Conservation (phyloP, 2,113 vertebrate species). For the Notechis scutatus region DNA sequence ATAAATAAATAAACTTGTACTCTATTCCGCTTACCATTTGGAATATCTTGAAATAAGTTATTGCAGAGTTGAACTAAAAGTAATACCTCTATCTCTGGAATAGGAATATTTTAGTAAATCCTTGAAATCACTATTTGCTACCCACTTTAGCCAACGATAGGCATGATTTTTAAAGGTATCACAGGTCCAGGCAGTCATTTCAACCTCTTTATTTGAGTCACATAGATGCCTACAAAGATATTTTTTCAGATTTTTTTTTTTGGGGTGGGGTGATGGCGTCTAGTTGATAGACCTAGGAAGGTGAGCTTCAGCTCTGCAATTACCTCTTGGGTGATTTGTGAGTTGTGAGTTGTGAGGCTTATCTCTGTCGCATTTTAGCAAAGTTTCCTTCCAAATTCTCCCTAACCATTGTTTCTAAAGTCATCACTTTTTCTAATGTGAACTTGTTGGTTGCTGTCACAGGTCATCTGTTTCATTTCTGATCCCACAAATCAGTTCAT, state of each 20-base stretch:
- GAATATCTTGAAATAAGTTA: background rate
- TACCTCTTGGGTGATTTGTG: background rate
- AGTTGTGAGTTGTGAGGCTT: background rate
- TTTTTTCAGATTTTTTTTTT: background rate
- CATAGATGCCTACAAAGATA: background rate
- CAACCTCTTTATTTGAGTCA: background rate
- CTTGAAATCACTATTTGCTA: background rate
- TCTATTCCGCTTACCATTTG: background rate
- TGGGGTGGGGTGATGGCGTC: background rate
- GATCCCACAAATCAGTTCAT: background rate
- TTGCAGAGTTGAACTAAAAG: background rate
- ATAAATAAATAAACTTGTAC: background rate
- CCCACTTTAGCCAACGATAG: background rate
- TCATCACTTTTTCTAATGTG: background rate
- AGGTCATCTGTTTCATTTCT: background rate
- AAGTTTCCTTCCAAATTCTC: background rate
- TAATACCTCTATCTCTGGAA: background rate
- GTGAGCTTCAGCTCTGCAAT: background rate
- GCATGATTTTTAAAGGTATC: background rate
- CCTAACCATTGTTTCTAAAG: background rate
- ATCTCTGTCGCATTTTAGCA: background rate
- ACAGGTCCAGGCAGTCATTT: background rate
- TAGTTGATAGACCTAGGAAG: background rate
- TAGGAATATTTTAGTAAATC: background rate
- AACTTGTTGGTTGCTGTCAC: background rate